Evolutionary conservation across 2,888 invertebrate genomes (phyloP), one percentile per base, ranked within the genome.

Genomic region (Hylaea fasciaria): DNA sequence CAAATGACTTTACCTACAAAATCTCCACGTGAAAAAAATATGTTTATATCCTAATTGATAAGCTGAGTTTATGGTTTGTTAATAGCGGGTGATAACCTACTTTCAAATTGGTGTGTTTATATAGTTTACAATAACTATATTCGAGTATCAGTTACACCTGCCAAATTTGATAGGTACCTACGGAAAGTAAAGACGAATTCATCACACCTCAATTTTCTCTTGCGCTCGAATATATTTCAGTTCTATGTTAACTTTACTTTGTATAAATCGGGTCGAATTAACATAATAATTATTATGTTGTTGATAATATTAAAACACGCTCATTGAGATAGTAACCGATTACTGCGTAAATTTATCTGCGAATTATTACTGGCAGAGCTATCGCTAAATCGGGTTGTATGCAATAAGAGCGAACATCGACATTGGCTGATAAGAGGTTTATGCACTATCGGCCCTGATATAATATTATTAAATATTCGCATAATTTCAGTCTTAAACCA

Each of bases 61-160:
- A 77, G 64, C 53, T 51, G 50, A 66, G 63, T 77, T 78, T 76
- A 78, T 71, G 73, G 74, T 77, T 76, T 72, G 68, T 77, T 80
- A 76, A 77, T 74, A 73, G 49, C 57, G 63, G 54, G 65, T 71
- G 81, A 83, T 82, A 82, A 79, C 82, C 81, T 80, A 82, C 62
- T 76, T 83, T 74, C 52, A 14, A 45, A 39, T 47, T 44, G 46
- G 57, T 64, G 48, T 71, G 59, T 70, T 70, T 72, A 64, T 60
- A 62, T 54, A 68, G 48, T 52, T 58, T 62, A 22, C 60, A 64
- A 64, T 63, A 70, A 66, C 53, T 64, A 52, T 39, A 51, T 45
- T 50, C 17, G 37, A 13, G 50, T 57, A 22, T 28, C 14, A 68
- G 60, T 58, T 57, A 58, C 70, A 68, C 64, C 68, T 71, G 58